Evolutionary conservation across 2,888 invertebrate species (phyloP), one percentile per base, ranked within the genome.

Genomic region (Erannis defoliaria): DNA sequence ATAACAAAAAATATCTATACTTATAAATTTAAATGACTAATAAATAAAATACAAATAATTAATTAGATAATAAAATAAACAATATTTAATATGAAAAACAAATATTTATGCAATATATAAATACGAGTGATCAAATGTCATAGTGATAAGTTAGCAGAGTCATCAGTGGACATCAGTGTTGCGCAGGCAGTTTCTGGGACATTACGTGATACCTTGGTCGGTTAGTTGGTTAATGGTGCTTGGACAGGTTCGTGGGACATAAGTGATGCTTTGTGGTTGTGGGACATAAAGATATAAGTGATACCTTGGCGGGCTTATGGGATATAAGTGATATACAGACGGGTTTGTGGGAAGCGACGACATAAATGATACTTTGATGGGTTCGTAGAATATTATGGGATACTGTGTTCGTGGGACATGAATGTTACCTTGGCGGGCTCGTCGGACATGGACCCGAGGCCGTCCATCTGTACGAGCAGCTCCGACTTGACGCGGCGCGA

Each of bases 401-500:
- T n/a, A n/a, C n/a, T n/a, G n/a, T n/a, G n/a, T 43, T 43, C n/a
- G 23, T 14, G 21, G 23, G 14, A 10, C 18, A 19, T 29, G 19
- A 23, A 9, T 29, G 18, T 67, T 57, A 90, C 90, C 89, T 94
- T 94, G 31, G 93, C 91, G 0, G 94, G 91, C 69, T 95, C 94
- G 60, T 94, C 95, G 74, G 91, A 93, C 69, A 94, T 94, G 1
- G 96, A 96, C 57, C 97, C 97, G 48, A 98, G 96, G 0, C 99
- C 99, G 92, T 99, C 99, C 99, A 99, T 99, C 93, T 99, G 99
- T 72, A 99, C 98, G 18, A 99, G 94, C 61, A 99, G 94, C 90
- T 99, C 99, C 0, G 99, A 98, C 93, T 99, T 99, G 55, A 99
- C 99, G 72, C 99, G 94, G 35, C 99, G 94, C 69, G 98, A 98